Conservation (phyloP, 2,797 vertebrate species). For the Cirrhinus molitorella region DNA sequence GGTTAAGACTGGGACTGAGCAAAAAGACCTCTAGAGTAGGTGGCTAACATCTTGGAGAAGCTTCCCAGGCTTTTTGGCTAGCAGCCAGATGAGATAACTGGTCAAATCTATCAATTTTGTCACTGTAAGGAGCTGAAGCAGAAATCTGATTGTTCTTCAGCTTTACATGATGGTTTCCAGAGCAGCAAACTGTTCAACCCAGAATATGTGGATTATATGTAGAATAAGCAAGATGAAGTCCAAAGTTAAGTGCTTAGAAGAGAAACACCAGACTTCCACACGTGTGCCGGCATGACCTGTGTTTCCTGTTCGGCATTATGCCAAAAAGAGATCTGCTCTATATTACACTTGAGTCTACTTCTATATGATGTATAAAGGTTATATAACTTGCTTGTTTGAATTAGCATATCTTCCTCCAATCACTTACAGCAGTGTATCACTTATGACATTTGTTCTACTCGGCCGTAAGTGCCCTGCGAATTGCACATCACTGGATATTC, state of each 20-base stretch:
- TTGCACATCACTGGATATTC: no score
- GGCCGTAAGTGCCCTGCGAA: no score
- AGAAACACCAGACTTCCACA: constrained; percentile 52
- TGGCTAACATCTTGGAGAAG: constrained; percentile 41
- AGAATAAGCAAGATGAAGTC: constrained; percentile 51
- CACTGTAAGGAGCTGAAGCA: constrained; percentile 35
- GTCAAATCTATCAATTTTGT: constrained; percentile 39
- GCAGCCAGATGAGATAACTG: constrained; percentile 36
- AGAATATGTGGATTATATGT: constrained; percentile 34
- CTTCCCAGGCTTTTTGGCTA: constrained; percentile 38
- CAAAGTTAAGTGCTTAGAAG: constrained; percentile 40
- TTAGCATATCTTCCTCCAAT: background rate
- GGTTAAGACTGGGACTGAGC: constrained; percentile 35
- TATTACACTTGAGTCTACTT: background rate
- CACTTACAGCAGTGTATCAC: background rate
- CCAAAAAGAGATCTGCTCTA: constrained; percentile 16
- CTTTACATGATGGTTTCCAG: constrained; percentile 55
- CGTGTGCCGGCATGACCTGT: constrained; percentile 8
- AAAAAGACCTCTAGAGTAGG: constrained; percentile 21
- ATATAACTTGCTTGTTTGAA: background rate
- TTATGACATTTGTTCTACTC: no score
- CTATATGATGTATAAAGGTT: background rate
- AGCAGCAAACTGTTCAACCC: constrained; percentile 39
- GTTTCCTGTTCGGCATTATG: constrained; percentile 17
- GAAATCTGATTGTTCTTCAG: constrained; percentile 28